Conservation (phyloP, 2,888 invertebrate species). For the Torymus texanus region DNA sequence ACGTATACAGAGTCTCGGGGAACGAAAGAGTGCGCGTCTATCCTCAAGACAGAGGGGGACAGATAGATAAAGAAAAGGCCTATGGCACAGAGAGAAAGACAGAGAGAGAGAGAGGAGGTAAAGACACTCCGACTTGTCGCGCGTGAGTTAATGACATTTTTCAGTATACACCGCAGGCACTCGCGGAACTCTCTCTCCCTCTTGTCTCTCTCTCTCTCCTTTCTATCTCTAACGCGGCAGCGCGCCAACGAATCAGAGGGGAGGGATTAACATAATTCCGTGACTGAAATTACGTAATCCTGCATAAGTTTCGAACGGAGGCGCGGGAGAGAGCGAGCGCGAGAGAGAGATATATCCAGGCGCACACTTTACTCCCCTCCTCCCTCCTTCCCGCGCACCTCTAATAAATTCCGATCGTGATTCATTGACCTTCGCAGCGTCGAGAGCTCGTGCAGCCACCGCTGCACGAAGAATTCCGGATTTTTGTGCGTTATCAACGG, state of each 20-base stretch:
- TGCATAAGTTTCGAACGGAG: conserved; percentile 37
- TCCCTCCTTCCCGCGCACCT: neutral
- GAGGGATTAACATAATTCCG: conserved; percentile 52
- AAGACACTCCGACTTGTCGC: conserved; percentile 6
- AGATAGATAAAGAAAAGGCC: too few relatives aligned
- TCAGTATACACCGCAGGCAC: conserved; percentile 20
- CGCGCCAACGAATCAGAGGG: neutral
- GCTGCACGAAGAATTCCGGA: conserved; percentile 27
- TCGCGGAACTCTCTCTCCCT: conserved; percentile 29
- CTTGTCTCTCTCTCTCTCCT: neutral
- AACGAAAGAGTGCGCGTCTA: conserved; percentile 16
- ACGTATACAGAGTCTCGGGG: neutral
- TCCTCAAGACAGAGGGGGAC: neutral
- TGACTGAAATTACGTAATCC: conserved; percentile 56
- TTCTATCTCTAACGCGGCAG: neutral
- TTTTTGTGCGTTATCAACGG: conserved; percentile 33
- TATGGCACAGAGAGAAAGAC: conserved; percentile 2
- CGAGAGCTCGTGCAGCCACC: neutral
- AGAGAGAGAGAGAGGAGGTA: conserved; percentile 12
- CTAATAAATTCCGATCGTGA: conserved; percentile 55
- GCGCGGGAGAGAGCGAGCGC: conserved; percentile 38
- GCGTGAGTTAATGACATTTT: conserved; percentile 52
- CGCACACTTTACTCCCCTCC: conserved; percentile 34
- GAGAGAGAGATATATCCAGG: conserved; percentile 40
- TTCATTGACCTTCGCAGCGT: conserved; percentile 51